Base-by-base conservation (phyloP, 2,888 invertebrate genomes). In the Marasmarcha lunaedactyla region DNA sequence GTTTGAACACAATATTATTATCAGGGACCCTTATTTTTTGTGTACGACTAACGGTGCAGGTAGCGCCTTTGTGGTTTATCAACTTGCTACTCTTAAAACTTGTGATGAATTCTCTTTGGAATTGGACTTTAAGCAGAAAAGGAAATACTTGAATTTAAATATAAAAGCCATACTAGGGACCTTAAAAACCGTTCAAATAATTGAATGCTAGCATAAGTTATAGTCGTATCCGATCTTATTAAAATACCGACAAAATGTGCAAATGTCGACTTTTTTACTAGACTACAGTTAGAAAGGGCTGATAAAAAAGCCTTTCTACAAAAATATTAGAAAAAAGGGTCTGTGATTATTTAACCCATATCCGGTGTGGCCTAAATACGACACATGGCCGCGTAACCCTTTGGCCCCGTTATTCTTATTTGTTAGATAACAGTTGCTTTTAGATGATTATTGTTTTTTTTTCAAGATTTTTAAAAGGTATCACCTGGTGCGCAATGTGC, bases 281-380 rank as follows among this genome's bases (percentile, higher is more conserved):
- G 20, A 60, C 50, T 68, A 71, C 70, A 61, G 72, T 73, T 79
- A 74, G 20, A 20, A 54, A 45, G 50, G 50, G 50, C 51, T 60
- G 54, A 71, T 68, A 70, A 73, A 68, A 62, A 63, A 69, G 69
- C 68, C 63, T 68, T 70, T 35, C 71, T 64, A 70, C 70, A 59
- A 58, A 63, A 51, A 69, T 67, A 69, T 66, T 60, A 62, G 55
- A 61, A 46, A 72, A 73, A 64, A 74, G 74, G 57, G 47, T 54
- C 70, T 58, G 67, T 78, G 81, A 81, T 83, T 81, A 74, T 59
- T 76, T 81, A 81, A 81, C 79, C 83, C 72, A 74, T 77, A 81
- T 81, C 83, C 81, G 74, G 65, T 61, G 57, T 59, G 63, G 62
- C 53, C 55, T 50, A 45, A 45, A 43, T 52, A 49, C 46, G 52